Evolutionary conservation across 2,888 invertebrate species (phyloP).

Genomic region (Tolmerus cingulatus): DNA sequence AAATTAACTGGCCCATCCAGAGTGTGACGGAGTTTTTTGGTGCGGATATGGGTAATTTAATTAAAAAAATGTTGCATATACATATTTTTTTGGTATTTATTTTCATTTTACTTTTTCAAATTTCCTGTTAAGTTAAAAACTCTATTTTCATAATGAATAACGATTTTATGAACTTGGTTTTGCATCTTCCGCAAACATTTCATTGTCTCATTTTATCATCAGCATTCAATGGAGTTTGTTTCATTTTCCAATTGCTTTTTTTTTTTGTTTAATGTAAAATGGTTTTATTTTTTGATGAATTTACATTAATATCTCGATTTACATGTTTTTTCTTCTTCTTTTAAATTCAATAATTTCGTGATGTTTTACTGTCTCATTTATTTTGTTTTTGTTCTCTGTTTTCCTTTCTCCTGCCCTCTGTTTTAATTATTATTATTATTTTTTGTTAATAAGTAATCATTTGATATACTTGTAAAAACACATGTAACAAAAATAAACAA

Average conservation of each 20-base stretch:
- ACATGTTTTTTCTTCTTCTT: neutral
- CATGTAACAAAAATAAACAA: neutral
- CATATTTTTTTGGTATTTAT: conserved; percentile 1
- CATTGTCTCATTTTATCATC: neutral
- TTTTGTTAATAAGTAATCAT: neutral
- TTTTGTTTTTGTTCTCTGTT: neutral
- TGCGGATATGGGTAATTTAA: neutral
- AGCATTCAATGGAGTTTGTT: neutral
- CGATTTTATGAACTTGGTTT: conserved; percentile 19
- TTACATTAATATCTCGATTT: neutral
- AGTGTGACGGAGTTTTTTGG: neutral
- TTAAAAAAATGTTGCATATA: neutral
- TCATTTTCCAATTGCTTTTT: neutral
- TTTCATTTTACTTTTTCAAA: conserved; percentile 28
- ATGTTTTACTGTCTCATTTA: neutral
- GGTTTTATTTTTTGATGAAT: neutral
- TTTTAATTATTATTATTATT: neutral
- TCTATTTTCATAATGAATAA: conserved; percentile 29
- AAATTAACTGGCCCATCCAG: no score
- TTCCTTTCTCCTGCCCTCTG: neutral
- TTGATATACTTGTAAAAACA: neutral
- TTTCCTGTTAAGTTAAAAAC: conserved; percentile 38
- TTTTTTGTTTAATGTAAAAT: neutral
- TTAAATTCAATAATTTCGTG: neutral
- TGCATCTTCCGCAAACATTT: neutral